Evolutionary conservation across 2,888 invertebrate species (phyloP).

Genomic region (Mylabris sibirica): DNA sequence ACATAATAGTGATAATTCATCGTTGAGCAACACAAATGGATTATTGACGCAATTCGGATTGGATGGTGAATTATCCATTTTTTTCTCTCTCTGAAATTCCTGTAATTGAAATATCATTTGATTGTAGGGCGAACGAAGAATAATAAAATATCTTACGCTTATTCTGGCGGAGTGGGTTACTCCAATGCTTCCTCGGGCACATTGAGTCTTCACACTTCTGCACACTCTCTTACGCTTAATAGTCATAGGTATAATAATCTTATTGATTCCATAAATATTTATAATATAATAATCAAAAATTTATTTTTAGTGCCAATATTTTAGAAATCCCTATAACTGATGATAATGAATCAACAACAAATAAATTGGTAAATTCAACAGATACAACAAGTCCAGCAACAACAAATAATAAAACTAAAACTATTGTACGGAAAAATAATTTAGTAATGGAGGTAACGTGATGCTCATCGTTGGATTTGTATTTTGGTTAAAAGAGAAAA

Average conservation of each 20-base stretch:
- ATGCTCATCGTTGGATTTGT: slow-evolving; percentile 59
- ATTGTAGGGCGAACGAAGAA: slow-evolving; percentile 50
- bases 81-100: not conserved
- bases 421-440: slow-evolving; percentile 65
- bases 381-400: slow-evolving; percentile 49
- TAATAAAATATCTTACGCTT: slow-evolving; percentile 59
- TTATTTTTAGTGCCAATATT: slow-evolving; percentile 59
- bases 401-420: slow-evolving; percentile 55
- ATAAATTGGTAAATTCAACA: slow-evolving; percentile 49
- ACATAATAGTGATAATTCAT: slow-evolving; percentile 30
- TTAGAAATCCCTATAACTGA: slow-evolving; percentile 59
- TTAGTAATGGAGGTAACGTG: slow-evolving; percentile 71
- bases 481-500: slow-evolving; percentile 25
- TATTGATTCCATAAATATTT: not conserved
- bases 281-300: slow-evolving; percentile 13
- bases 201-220: slow-evolving; percentile 58
- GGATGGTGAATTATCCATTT: slow-evolving; percentile 49
- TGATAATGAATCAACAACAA: slow-evolving; percentile 51
- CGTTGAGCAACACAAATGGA: slow-evolving; percentile 52
- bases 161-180: slow-evolving; percentile 55
- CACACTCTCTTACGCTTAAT: slow-evolving; percentile 66
- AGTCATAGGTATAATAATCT: slow-evolving; percentile 64
- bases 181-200: slow-evolving; percentile 54
- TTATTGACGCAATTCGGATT: slow-evolving; percentile 55
- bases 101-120: slow-evolving; percentile 38